A percentile compares a stretch with the other conserved stretches of the same genome.
phyloP scores from a whole-genome alignment of 2,888 invertebrate genomes.

The Noctua pronuba region DNA sequence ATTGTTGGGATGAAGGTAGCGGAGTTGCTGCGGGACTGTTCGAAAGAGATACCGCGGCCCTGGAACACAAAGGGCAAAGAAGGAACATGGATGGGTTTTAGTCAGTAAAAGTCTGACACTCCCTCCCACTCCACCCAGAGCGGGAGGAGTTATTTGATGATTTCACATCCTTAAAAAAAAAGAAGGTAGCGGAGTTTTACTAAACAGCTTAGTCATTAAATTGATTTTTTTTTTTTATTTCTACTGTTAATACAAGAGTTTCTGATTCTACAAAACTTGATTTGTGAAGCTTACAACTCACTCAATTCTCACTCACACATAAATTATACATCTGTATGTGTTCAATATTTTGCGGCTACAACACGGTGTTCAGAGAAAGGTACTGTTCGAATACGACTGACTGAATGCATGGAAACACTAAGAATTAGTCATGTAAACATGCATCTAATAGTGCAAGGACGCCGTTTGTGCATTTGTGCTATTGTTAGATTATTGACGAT shows the following conservation, averaged over 20 bases:
- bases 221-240: too few relatives aligned
- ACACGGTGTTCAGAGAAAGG: constrained; percentile 54
- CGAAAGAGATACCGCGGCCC: too few relatives aligned
- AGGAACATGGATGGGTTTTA: too few relatives aligned
- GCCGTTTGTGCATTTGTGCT: constrained; percentile 13
- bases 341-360: constrained; percentile 19
- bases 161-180: too few relatives aligned
- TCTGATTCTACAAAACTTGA: neutral
- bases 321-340: constrained; percentile 23
- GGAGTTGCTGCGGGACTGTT: too few relatives aligned
- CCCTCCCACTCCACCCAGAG: too few relatives aligned
- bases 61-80: too few relatives aligned
- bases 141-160: too few relatives aligned
- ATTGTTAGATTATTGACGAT: constrained; percentile 15
- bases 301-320: neutral
- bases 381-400: constrained; percentile 50
- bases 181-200: too few relatives aligned
- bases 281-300: neutral
- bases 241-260: neutral
- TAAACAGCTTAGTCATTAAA: too few relatives aligned
- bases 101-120: too few relatives aligned
- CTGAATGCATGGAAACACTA: constrained; percentile 42
- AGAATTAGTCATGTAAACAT: constrained; percentile 50
- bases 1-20: too few relatives aligned
- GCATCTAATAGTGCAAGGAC: constrained; percentile 27